Conservation (phyloP, 2,888 invertebrate genomes). For the Arrhopalites spinosus region DNA sequence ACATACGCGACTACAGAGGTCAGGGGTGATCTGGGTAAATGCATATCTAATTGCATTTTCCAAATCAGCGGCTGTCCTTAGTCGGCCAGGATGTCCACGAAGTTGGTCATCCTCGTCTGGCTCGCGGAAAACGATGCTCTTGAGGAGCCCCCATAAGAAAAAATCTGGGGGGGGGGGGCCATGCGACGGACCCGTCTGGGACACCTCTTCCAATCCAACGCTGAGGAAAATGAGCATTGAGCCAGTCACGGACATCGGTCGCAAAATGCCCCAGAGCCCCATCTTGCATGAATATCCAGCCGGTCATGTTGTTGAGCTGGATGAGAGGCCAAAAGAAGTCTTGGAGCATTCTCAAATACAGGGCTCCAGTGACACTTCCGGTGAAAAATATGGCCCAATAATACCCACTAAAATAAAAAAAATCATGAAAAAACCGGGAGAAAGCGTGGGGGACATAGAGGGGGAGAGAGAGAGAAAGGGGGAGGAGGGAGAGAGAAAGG, state of each 20-base stretch:
- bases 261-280: constrained; percentile 33
- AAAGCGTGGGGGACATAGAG: background rate
- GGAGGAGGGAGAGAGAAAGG: too few species aligned
- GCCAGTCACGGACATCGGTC: constrained; percentile 4
- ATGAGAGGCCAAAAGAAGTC: background rate
- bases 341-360: constrained; percentile 40
- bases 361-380: constrained; percentile 25
- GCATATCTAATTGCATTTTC: too few species aligned
- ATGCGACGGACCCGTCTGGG: constrained; percentile 4
- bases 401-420: background rate
- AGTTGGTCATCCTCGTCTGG: too few species aligned
- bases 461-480: too few species aligned
- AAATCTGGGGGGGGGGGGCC: constrained; percentile 15
- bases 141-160: too few species aligned
- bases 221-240: background rate
- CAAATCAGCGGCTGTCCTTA: too few species aligned
- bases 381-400: constrained; percentile 42
- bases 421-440: background rate
- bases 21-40: too few species aligned
- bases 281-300: constrained; percentile 22
- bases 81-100: too few species aligned
- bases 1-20: too few species aligned
- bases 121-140: too few species aligned
- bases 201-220: constrained; percentile 33
- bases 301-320: background rate